Evolutionary conservation across 1,140 invertebrate genomes (phyloP), one percentile per base, ranked within the genome.

Genomic region (Parasteatoda tepidariorum): DNA sequence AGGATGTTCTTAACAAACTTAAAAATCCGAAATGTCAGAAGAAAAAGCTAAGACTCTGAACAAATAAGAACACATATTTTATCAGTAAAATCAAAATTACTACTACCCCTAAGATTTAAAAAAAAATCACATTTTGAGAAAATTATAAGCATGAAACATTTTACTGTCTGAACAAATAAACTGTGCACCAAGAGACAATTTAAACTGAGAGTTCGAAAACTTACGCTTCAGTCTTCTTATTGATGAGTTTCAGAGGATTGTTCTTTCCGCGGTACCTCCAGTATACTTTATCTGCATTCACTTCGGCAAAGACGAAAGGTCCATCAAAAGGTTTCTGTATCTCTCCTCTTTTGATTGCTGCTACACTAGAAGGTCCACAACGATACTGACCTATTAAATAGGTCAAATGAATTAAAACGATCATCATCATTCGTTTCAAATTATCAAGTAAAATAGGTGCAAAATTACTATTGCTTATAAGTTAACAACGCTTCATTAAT

Each of bases 261-360:
- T 85, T 76, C 24, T 73, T 92, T 0, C 95, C 95, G 61, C 92
- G 92, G 88, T 83, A 74, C 18, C 86, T 67, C 87, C 85, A 86
- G 55, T 82, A 86, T 3, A 86, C 86, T 81, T 95, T 95, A 87
- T 97, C 95, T 24, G 95, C 95, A 88, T 97, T 96, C 0, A 97
- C 95, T 90, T 91, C 90, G 38, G 96, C 93, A 87, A 94, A 97
- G 0, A 97, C 89, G 87, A 97, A 97, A n/a, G 90, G 92, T 62
- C 91, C 92, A 86, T 97, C 96, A 86, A 95, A 97, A 0, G 94
- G 93, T 30, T 92, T 90, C 38, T 93, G 89, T 7, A 98, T 91
- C 86, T 97, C 95, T 2, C 95, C 96, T 34, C 92, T 91, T 86
- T 94, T 94, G 1, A 97, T 92, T 0, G 95, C 95, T 7, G 89